These are phyloP conservation scores for Lepidocyrtoides sp. DNA, from an alignment of 2,888 invertebrate species.

Conservation along the genomic window DNA sequence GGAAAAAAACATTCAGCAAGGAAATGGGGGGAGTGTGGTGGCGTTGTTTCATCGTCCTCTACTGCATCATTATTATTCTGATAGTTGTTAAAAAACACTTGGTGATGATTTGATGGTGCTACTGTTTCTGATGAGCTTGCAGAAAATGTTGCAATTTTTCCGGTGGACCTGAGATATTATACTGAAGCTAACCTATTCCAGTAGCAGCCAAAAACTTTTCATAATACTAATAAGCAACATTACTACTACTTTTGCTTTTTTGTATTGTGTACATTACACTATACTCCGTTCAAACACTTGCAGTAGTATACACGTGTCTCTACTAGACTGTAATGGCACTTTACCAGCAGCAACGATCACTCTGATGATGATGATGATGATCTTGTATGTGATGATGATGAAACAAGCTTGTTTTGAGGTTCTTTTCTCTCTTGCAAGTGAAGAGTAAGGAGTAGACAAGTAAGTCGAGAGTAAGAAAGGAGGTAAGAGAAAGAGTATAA, in stretches of 20 bases:
- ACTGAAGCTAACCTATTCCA: too few species aligned
- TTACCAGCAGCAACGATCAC: neutral
- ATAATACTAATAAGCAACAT: neutral
- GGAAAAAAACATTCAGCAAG: neutral
- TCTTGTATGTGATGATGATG: too few species aligned
- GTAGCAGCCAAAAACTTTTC: slow-evolving; percentile 1
- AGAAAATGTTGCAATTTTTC: slow-evolving; percentile 62
- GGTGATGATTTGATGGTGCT: neutral
- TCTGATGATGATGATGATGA: neutral
- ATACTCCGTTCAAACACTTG: too few species aligned
- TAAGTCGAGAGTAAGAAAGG: neutral
- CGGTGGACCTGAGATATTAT: neutral
- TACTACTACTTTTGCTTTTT: too few species aligned
- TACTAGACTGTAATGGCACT: neutral
- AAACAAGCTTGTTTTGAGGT: neutral
- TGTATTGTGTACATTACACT: too few species aligned
- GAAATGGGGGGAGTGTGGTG: neutral
- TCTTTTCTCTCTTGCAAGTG: neutral
- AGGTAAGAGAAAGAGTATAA: slow-evolving; percentile 32
- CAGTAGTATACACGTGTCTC: neutral
- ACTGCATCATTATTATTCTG: neutral
- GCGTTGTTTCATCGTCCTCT: neutral
- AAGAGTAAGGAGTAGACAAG: neutral
- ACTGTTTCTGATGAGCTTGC: slow-evolving; percentile 60
- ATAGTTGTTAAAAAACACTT: slow-evolving; percentile 46